Conservation (phyloP, 2,113 vertebrate species). For the Calonectris borealis region DNA sequence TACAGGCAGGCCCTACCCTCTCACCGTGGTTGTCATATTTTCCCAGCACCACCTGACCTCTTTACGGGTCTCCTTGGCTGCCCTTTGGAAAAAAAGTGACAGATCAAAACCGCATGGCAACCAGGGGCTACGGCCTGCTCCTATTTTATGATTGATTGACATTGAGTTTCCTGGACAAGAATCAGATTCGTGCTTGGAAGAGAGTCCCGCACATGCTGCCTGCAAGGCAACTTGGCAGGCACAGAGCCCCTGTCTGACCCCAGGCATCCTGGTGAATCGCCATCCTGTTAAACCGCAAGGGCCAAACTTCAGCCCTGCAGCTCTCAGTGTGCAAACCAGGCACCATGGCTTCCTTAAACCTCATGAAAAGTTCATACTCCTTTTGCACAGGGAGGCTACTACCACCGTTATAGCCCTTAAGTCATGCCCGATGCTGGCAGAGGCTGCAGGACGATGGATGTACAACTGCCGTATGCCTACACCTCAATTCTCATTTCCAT, state of each 20-base stretch:
- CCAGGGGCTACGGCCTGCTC: neutral
- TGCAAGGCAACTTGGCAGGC: neutral
- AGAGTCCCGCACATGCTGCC: neutral
- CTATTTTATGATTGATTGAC: neutral
- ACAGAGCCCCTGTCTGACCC: neutral
- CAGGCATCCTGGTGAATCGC: neutral
- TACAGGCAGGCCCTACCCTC: neutral
- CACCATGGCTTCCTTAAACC: neutral
- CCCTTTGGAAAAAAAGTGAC: neutral
- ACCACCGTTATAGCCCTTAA: fast-evolving
- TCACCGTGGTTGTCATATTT: neutral
- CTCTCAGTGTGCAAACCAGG: neutral
- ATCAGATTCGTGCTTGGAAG: neutral
- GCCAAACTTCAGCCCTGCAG: neutral
- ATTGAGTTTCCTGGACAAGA: neutral
- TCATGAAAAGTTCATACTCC: neutral
- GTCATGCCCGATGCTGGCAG: fast-evolving
- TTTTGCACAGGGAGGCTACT: neutral
- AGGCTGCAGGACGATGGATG: neutral
- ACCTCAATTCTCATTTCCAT: neutral
- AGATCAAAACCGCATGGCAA: neutral
- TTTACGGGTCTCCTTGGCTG: neutral
- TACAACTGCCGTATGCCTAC: neutral
- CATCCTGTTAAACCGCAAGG: neutral
- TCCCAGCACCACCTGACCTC: neutral